These are phyloP conservation scores for Drosophila repleta DNA, from an alignment of 1,140 invertebrate species.

Conservation along the genomic window DNA sequence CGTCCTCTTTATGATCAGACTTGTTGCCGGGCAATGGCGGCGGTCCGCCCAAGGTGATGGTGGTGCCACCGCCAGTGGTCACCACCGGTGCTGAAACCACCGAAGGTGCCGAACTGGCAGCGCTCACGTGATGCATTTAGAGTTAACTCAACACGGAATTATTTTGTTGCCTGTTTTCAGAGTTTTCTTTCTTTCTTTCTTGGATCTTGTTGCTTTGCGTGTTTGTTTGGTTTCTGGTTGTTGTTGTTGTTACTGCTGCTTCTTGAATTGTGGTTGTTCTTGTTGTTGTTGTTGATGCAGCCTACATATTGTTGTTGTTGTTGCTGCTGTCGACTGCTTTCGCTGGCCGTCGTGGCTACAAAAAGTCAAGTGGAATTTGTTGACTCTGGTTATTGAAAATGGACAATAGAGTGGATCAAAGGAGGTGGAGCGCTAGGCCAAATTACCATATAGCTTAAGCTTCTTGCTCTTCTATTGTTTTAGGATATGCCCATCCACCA, in stretches of 20 bases:
- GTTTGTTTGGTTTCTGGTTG: constrained; percentile 25
- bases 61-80: constrained; percentile 87
- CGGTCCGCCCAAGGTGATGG: constrained; percentile 86
- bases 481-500: constrained; percentile 7
- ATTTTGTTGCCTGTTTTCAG: constrained; percentile 47
- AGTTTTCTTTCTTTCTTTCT: constrained; percentile 12
- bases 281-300: constrained; percentile 44
- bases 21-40: constrained; percentile 85
- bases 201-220: not conserved
- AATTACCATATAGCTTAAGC: constrained; percentile 67
- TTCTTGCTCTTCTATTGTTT: constrained; percentile 10
- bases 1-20: constrained; percentile 84
- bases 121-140: constrained; percentile 79
- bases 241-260: constrained; percentile 27
- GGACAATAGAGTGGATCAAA: constrained; percentile 13
- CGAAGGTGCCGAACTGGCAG: constrained; percentile 75
- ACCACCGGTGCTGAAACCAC: constrained; percentile 84
- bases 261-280: constrained; percentile 40
- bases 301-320: constrained; percentile 67
- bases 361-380: constrained; percentile 76
- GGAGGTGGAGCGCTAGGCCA: constrained; percentile 30
- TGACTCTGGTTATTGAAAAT: constrained; percentile 45
- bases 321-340: constrained; percentile 76
- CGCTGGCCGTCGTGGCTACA: constrained; percentile 73
- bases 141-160: constrained; percentile 28